Percentiles rank a stretch among this genome's conserved stretches.
phyloP scores from a whole-genome alignment of 2,113 vertebrate species.

The Megaleporinus macrocephalus region DNA sequence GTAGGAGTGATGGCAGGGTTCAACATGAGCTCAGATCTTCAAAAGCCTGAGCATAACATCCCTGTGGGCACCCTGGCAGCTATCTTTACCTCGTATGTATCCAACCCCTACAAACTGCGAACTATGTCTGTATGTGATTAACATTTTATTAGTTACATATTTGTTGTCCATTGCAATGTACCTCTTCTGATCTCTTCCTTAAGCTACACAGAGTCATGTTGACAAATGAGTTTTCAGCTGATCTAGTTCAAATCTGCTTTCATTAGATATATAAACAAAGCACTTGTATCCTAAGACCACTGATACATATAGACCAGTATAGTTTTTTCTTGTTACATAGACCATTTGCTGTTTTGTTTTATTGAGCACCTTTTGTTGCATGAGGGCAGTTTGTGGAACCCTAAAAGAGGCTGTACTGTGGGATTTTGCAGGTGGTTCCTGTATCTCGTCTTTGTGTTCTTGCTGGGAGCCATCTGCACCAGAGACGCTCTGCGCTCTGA shows the following conservation, averaged over 20 bases:
- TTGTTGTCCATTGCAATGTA: not conserved
- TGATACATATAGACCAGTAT: not conserved
- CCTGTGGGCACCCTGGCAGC: conserved; percentile 95
- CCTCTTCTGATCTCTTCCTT: too few species aligned
- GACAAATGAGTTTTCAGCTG: too few species aligned
- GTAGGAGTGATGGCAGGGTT: conserved; percentile 98
- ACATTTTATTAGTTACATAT: not conserved
- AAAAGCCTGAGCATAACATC: conserved; percentile 87
- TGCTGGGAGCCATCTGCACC: conserved; percentile 93
- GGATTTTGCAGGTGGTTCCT: conserved; percentile 93
- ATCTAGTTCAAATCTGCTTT: too few species aligned
- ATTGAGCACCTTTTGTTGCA: conserved; percentile 7
- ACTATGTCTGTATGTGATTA: not conserved
- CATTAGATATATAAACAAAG: too few species aligned
- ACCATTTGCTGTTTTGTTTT: not conserved
- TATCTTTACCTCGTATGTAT: conserved; percentile 91
- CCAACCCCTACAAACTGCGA: not conserved
- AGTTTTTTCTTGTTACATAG: not conserved
- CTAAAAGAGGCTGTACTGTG: conserved; percentile 49
- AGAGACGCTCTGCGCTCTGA: conserved; percentile 91
- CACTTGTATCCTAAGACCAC: not conserved
- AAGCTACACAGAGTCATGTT: too few species aligned
- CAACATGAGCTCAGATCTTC: conserved; percentile 97
- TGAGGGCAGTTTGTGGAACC: conserved; percentile 3
- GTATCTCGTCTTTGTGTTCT: conserved; percentile 93